Evolutionary conservation across 2,797 vertebrate genomes (phyloP).

Genomic region (Periophthalmus magnuspinnatus): DNA sequence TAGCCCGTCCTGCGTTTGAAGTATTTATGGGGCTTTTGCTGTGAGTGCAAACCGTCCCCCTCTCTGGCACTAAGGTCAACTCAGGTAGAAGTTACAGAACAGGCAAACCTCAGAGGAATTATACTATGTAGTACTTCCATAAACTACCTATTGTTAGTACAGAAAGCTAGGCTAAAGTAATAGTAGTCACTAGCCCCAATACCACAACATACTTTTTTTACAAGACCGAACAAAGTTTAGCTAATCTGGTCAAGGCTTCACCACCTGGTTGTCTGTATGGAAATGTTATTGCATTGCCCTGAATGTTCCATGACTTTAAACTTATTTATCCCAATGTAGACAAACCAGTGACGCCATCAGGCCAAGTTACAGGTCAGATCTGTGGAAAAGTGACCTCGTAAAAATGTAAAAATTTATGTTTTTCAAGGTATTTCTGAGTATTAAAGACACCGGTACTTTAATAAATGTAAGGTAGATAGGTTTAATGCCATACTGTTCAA

Average conservation of each 20-base stretch:
- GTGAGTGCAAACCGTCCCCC: constrained; percentile 48
- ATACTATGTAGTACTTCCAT: constrained; percentile 5
- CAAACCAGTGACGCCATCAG: background rate
- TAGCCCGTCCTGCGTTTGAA: constrained; percentile 52
- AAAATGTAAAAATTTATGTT: too few relatives aligned
- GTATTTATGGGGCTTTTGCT: constrained; percentile 62
- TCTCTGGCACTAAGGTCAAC: constrained; percentile 25
- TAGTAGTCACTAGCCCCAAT: background rate
- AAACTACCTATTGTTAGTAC: constrained; percentile 5
- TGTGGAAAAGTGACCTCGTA: background rate
- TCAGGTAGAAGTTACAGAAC: constrained; percentile 36
- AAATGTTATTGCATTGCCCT: background rate
- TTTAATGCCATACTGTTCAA: background rate
- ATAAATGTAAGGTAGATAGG: background rate
- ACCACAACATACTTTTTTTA: background rate
- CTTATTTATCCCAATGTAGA: background rate
- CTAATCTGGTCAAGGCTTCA: background rate
- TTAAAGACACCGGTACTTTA: background rate
- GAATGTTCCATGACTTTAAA: background rate
- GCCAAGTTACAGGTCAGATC: background rate
- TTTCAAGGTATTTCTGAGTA: background rate
- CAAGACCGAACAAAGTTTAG: background rate
- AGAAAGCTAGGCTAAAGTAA: background rate
- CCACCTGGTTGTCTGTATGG: background rate
- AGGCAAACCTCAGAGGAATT: constrained; percentile 9